phyloP scores from a whole-genome alignment of 2,797 vertebrate genomes.

The Megalops cyprinoides region DNA sequence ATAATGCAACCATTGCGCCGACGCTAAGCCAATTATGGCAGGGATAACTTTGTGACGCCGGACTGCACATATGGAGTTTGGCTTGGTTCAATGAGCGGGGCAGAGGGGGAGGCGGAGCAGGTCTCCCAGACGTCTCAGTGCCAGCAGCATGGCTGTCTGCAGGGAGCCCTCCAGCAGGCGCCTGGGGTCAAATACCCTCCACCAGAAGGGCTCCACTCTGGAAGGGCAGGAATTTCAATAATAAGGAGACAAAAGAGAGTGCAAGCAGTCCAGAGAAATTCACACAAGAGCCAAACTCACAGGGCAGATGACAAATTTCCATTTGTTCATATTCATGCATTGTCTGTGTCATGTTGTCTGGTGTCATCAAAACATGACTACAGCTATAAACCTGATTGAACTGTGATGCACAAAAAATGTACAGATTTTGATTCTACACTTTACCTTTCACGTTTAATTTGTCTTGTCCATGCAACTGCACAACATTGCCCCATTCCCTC shows the following conservation, averaged over 20 bases:
- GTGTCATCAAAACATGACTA: too few species aligned
- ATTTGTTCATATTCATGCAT: neutral
- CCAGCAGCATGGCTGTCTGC: slow-evolving; percentile 62
- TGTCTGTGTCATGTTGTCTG: too few species aligned
- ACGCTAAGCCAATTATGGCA: neutral
- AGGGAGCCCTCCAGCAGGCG: slow-evolving; percentile 43
- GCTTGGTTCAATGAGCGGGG: slow-evolving; percentile 22
- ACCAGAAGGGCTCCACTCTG: slow-evolving; percentile 54
- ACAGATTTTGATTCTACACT: too few species aligned
- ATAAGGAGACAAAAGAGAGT: slow-evolving; percentile 50
- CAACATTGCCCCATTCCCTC: too few species aligned
- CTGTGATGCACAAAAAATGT: too few species aligned
- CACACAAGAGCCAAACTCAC: neutral
- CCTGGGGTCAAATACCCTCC: slow-evolving; percentile 53
- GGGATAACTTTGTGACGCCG: neutral
- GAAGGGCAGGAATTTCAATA: slow-evolving; percentile 69
- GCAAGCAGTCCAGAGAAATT: neutral
- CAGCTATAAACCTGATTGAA: too few species aligned
- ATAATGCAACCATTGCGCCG: neutral
- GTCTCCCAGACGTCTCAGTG: slow-evolving; percentile 37
- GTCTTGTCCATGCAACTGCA: neutral
- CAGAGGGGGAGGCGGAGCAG: slow-evolving; percentile 13
- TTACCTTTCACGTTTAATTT: too few species aligned
- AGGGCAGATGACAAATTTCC: neutral
- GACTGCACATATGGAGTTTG: neutral